These are phyloP conservation scores for Drosophila teissieri DNA, from an alignment of 1,140 invertebrate species.

Conservation along the genomic window DNA sequence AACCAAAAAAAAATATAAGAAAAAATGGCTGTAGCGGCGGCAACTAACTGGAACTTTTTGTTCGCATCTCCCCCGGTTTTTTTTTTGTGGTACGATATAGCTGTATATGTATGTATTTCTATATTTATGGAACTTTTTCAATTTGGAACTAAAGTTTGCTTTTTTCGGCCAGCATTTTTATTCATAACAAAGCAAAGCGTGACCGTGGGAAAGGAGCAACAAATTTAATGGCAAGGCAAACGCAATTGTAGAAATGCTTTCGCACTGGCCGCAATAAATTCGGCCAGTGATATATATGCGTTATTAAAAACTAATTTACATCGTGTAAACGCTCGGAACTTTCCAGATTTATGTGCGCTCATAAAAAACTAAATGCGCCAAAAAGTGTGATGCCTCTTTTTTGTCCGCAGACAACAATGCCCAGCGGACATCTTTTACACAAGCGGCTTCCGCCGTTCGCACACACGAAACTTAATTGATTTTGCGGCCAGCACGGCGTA, in stretches of 20 bases:
- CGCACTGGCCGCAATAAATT: constrained; percentile 52
- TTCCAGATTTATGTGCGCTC: constrained; percentile 41
- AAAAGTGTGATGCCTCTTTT: constrained; percentile 33
- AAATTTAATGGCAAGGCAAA: constrained; percentile 52
- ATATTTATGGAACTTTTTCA: constrained; percentile 83
- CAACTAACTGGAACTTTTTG: constrained; percentile 66
- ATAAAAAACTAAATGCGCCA: constrained; percentile 46
- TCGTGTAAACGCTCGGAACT: constrained; percentile 56
- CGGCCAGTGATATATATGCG: constrained; percentile 49
- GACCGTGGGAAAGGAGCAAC: constrained; percentile 55
- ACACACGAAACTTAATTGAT: constrained; percentile 46
- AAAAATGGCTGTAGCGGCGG: constrained; percentile 23
- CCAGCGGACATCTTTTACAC: constrained; percentile 6
- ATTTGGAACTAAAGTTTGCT: constrained; percentile 79
- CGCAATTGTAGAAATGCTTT: constrained; percentile 36
- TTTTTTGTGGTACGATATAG: background rate
- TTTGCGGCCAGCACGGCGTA: constrained; percentile 38
- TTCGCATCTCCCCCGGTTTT: constrained; percentile 29
- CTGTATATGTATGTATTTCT: constrained; percentile 62
- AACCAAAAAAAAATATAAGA: constrained; percentile 4
- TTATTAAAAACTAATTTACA: constrained; percentile 73
- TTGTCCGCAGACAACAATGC: constrained; percentile 18
- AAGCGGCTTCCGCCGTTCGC: background rate
- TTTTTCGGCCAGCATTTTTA: constrained; percentile 74
- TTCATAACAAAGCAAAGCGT: constrained; percentile 79